Base-by-base conservation (phyloP, 1,140 invertebrate genomes). In the Bathynomus jamesi region DNA sequence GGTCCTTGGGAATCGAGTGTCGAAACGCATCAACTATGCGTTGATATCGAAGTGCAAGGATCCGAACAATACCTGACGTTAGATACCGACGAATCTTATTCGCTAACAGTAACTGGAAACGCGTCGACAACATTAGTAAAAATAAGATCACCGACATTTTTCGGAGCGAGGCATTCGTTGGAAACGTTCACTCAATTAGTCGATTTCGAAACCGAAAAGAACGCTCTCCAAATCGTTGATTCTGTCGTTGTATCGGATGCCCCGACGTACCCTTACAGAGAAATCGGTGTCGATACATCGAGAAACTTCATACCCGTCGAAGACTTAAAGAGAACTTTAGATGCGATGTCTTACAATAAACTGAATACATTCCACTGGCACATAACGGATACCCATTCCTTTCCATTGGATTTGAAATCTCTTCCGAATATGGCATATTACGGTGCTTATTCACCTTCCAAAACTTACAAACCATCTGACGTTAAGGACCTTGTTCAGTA, bases 331-430 rank as follows among this genome's bases (percentile, higher is more conserved):
- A 83, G 85, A 21, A 91, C 90, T 0, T 83, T 95, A 53, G 90
- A 92, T 78, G 91, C 85, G 0, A 93, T 94, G 91, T 87, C 88
- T 0, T 84, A 87, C 78, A 88, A 88, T 11, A 95, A 94, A 79
- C 78, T 95, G 32, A 95, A 95, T 79, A 88, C 89, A 0, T 90
- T 95, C 80, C 92, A 95, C 78, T 94, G 91, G 91, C 92, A 95
- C 77, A 91, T 94, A n/a, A 93, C 91, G 0, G 92, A 95, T 80
- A 88, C 89, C 0, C 91, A 94, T 25, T 93, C 91, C 78, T 94
- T 94, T 78, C 91, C 92, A 0, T 87, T 92, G 65, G 87, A 87
- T 28, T 87, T 90, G 0, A 84, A 84, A 77, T 87, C 86, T 7
- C 85, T 85, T 60, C 91, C 92, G 0, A 82, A 89, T 53, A 81